A percentile compares a stretch with the other conserved stretches of the same genome.
phyloP scores from a whole-genome alignment of 2,113 vertebrate species.

The Eudyptes chrysolophus region DNA sequence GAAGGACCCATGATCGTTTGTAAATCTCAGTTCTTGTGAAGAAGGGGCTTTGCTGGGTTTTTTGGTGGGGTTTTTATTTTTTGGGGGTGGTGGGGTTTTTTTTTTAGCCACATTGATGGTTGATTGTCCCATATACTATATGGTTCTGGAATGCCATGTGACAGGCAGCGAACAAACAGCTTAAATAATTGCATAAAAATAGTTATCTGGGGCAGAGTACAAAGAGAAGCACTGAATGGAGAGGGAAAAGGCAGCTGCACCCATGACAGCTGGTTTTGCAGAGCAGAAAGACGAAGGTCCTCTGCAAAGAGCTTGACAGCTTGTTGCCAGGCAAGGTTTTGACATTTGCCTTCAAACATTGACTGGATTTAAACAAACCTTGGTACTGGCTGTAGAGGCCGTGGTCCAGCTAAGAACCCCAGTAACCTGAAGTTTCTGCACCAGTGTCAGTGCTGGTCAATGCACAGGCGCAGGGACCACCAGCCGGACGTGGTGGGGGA shows the following conservation, averaged over 20 bases:
- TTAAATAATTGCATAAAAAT: not conserved
- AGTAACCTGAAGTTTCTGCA: not conserved
- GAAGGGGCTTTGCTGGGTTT: not conserved
- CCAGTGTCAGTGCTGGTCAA: not conserved
- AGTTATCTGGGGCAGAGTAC: constrained; percentile 44
- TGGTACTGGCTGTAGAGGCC: not conserved
- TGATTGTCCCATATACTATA: not conserved
- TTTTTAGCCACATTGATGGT: not conserved
- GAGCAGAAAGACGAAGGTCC: not conserved
- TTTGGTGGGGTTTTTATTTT: not conserved
- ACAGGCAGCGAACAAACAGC: not conserved
- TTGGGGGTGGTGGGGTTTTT: not conserved
- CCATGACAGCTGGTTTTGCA: not conserved
- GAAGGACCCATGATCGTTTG: not conserved
- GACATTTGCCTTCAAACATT: not conserved
- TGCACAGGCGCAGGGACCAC: not conserved
- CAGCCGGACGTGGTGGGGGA: rapidly evolving
- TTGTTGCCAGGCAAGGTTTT: not conserved
- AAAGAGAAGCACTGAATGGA: not conserved
- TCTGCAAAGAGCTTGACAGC: not conserved
- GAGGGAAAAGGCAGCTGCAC: not conserved
- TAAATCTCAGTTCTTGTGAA: not conserved
- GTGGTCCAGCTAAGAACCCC: not conserved
- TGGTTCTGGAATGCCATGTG: not conserved
- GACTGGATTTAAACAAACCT: not conserved